These are phyloP conservation scores for Gisinianus flammeolus DNA, from an alignment of 2,888 invertebrate species.

Conservation along the genomic window DNA sequence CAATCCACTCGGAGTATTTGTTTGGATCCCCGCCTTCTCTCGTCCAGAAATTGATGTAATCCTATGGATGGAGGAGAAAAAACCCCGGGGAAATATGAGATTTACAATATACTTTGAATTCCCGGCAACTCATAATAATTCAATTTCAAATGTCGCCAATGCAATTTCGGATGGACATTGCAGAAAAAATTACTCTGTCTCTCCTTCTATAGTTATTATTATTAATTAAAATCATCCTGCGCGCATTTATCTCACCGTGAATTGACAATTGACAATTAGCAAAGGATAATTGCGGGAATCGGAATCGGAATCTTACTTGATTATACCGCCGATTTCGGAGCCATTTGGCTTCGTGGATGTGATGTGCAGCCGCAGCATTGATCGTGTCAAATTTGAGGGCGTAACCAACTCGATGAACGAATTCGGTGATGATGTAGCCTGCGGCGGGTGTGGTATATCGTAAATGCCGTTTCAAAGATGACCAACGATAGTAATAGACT, in stretches of 20 bases:
- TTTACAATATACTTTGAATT: too few relatives aligned
- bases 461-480: constrained; percentile 53
- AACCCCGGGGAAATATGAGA: too few relatives aligned
- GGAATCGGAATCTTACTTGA: too few relatives aligned
- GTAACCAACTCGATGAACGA: constrained; percentile 54
- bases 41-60: constrained; percentile 57
- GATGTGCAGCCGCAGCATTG: constrained; percentile 56
- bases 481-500: constrained; percentile 57
- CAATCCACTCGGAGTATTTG: constrained; percentile 57
- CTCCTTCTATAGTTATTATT: too few relatives aligned
- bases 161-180: too few relatives aligned
- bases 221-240: too few relatives aligned
- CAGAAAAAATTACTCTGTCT: too few relatives aligned
- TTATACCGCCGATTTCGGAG: constrained; percentile 26
- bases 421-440: constrained; percentile 55
- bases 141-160: too few relatives aligned
- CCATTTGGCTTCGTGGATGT: constrained; percentile 50
- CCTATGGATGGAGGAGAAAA: constrained; percentile 35
- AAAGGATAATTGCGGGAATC: too few relatives aligned
- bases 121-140: too few relatives aligned
- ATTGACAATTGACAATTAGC: too few relatives aligned
- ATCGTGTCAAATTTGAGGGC: constrained; percentile 55
- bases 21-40: constrained; percentile 51
- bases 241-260: too few relatives aligned
- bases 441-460: constrained; percentile 51